phyloP scores from a whole-genome alignment of 2,888 invertebrate species.

The Saturnia pavonia region DNA sequence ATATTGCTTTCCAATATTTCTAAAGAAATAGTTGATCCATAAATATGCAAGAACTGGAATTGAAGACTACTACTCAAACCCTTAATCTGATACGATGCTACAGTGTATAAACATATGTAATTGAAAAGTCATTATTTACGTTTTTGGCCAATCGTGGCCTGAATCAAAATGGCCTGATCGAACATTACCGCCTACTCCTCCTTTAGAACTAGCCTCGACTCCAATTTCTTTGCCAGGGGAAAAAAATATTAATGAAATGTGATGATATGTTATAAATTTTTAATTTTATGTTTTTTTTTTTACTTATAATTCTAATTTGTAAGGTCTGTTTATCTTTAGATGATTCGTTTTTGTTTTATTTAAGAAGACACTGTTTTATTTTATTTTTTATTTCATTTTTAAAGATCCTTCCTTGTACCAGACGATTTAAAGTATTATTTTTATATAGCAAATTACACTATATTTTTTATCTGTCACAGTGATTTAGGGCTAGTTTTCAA shows the following conservation, averaged over 20 bases:
- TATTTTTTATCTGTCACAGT: no score
- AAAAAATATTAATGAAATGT: not conserved
- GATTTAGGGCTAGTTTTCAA: no score
- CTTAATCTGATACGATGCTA: not conserved
- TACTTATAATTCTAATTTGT: slow-evolving; percentile 1
- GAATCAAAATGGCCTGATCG: slow-evolving; percentile 66
- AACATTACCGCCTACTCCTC: slow-evolving; percentile 54
- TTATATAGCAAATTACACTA: no score
- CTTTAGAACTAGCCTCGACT: slow-evolving; percentile 38
- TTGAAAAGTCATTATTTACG: no score
- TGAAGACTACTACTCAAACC: not conserved
- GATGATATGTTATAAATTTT: not conserved
- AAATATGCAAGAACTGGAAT: not conserved
- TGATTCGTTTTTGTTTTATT: not conserved
- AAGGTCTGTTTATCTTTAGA: slow-evolving; percentile 8
- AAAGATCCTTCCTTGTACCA: not conserved
- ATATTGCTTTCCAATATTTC: not conserved
- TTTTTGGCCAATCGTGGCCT: no score
- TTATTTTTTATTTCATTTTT: not conserved
- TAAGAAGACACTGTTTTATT: not conserved
- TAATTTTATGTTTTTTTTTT: slow-evolving; percentile 14
- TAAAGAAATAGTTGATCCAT: not conserved
- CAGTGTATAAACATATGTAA: not conserved
- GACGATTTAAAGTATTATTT: not conserved
- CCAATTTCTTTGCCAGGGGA: not conserved